A percentile compares a stretch with the other conserved stretches of the same genome.
These are phyloP conservation scores for Uria lomvia DNA, from an alignment of 2,113 vertebrate species.

Conservation along the genomic window DNA sequence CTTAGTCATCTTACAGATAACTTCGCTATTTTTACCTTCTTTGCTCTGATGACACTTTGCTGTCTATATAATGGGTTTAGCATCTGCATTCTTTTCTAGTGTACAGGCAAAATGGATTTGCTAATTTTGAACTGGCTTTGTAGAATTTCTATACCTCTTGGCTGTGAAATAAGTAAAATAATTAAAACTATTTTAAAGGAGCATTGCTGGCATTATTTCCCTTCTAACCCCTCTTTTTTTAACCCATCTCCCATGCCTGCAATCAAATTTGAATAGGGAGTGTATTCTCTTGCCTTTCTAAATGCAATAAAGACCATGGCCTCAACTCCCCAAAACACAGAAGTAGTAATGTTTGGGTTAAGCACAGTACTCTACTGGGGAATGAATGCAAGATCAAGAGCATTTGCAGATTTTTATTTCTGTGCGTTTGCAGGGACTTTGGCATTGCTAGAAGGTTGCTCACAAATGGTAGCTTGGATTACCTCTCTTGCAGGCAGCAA, in stretches of 20 bases:
- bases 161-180: neutral
- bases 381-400: constrained; percentile 27
- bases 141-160: neutral
- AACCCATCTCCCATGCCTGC: neutral
- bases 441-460: constrained; percentile 3
- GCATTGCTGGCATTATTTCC: neutral
- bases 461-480: constrained; percentile 11
- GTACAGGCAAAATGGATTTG: neutral
- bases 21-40: constrained; percentile 47
- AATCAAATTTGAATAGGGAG: neutral
- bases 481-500: neutral
- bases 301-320: neutral
- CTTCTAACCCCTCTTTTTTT: neutral
- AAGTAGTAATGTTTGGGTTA: neutral
- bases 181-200: neutral
- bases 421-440: neutral
- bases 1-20: constrained; percentile 61
- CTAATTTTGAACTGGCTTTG: constrained; percentile 21
- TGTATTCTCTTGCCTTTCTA: neutral
- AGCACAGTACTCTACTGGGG: neutral
- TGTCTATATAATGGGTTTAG: constrained; percentile 32
- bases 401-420: constrained; percentile 14
- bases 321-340: neutral
- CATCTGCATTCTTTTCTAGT: neutral
- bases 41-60: constrained; percentile 41